Conservation (phyloP, 30 jellyfish, hydroid and myxozoan species). For the Chironex yamaguchii region DNA sequence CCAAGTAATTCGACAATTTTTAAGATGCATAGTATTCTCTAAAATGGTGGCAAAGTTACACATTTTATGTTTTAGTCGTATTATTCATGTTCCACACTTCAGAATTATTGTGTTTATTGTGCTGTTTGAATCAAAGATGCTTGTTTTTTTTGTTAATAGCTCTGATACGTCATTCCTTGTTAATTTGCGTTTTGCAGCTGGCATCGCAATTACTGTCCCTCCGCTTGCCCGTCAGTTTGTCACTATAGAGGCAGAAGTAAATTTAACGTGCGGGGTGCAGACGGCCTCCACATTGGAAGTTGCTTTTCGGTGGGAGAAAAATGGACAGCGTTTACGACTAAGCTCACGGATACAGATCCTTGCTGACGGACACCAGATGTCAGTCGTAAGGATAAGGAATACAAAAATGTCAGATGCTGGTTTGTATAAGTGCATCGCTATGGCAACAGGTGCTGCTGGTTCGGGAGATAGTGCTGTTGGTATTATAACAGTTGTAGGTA, state of each 20-base stretch:
- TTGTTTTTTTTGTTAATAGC: not conserved
- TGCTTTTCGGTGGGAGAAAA: constrained; percentile 68
- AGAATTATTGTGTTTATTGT: too few species aligned
- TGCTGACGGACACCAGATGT: constrained; percentile 44
- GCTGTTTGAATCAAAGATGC: too few species aligned
- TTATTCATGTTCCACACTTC: too few species aligned
- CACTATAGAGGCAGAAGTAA: constrained; percentile 57
- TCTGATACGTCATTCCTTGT: not conserved
- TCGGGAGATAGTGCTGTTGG: constrained; percentile 70
- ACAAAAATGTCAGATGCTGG: constrained; percentile 69
- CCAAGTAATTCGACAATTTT: too few species aligned
- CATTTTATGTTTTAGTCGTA: too few species aligned
- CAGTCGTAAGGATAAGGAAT: constrained; percentile 45
- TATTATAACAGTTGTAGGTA: constrained; percentile 66
- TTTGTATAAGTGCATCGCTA: constrained; percentile 61
- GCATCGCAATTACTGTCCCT: constrained; percentile 60
- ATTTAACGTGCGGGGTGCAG: constrained; percentile 73
- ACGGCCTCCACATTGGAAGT: constrained; percentile 71
- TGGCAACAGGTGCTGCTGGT: constrained; percentile 74
- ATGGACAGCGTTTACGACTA: constrained; percentile 26
- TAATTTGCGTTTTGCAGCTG: constrained; percentile 1
- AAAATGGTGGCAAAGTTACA: too few species aligned
- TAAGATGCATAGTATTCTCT: too few species aligned
- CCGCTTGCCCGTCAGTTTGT: constrained; percentile 51
- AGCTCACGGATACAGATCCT: constrained; percentile 35